Evolutionary conservation across 2,888 invertebrate species (phyloP), one percentile per base, ranked within the genome.

Genomic region (Drosophila mulleri): DNA sequence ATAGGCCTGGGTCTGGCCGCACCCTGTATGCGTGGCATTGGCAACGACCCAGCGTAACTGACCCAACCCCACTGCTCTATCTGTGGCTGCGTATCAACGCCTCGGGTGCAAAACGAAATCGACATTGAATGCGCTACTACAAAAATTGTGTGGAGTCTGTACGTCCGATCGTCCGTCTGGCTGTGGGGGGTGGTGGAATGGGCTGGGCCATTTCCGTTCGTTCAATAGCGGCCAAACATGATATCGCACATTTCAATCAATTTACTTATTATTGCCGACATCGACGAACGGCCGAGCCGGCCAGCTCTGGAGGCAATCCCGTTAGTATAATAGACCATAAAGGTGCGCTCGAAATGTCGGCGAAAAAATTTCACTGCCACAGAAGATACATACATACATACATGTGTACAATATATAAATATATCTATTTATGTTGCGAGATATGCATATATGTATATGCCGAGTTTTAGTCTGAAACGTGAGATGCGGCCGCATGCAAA

Each of bases 201-300:
- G 39, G 58, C 66, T 41, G 57, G 71, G 67, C 80, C 71, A 79
- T 86, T 88, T 86, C 90, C 90, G 86, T 86, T 83, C 90, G 86
- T 77, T 89, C 72, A 69, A 69, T 75, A 66, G 82, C 78, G 75
- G 85, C 71, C 75, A 75, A 50, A 79, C 87, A 80, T 88, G 88
- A 86, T 90, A 90, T 89, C 90, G 87, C 89, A 82, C 80, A 83
- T 82, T 90, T 83, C 87, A 86, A 88, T 88, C 88, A 85, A 80
- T 85, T 89, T 83, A 77, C 85, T 85, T 88, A 85, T 87, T 88
- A 86, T 72, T 72, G 64, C 69, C 72, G 63, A 69, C 66, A 70
- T 62, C 74, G 77, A 52, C 53, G 69, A 68, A 20, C 77, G 50
- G 47, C 44, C 45, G 50, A n/a, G n/a, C n/a, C n/a, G n/a, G 47